Evolutionary conservation across 2,888 invertebrate genomes (phyloP), one percentile per base, ranked within the genome.

Genomic region (Celastrina argiolus): DNA sequence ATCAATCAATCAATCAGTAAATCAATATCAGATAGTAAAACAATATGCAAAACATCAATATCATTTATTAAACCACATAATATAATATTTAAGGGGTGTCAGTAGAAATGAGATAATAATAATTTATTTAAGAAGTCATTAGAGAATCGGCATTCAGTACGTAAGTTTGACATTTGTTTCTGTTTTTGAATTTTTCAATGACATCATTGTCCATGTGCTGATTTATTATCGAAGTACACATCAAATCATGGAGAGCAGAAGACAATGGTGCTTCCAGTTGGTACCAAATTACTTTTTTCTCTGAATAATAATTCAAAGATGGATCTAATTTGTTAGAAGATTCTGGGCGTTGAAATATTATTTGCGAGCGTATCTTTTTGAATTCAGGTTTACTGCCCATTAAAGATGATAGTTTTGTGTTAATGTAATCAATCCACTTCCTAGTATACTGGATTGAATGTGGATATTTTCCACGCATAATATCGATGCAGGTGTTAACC

Each of bases 81-180:
- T n/a, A n/a, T n/a, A n/a, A n/a, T n/a, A n/a, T n/a, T n/a, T n/a
- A n/a, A n/a, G n/a, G n/a, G n/a, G n/a, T n/a, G n/a, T n/a, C n/a
- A n/a, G n/a, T n/a, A n/a, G n/a, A n/a, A n/a, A n/a, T n/a, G n/a
- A n/a, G n/a, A n/a, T n/a, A n/a, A 41, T n/a, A 16, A 6, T 45
- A 45, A 45, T 45, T 45, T 2, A 18, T 18, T 45, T 45, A 45
- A 18, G 51, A 51, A 3, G 51, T 51, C 51, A 51, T 51, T 10
- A 51, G 18, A 5, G 22, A 10, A 14, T 51, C 51, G 51, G 22
- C 51, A 51, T 51, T 51, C 22, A 51, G 22, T 12, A 39, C 28
- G 64, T 81, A 85, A 0, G 81, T 75, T n/a, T 82, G 79, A 63
- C 85, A 85, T 1, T 79, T 70, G 59, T 84, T 84, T 59, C 69